These are phyloP conservation scores for Dynastes grantii DNA, from an alignment of 2,888 invertebrate species.

Conservation along the genomic window DNA sequence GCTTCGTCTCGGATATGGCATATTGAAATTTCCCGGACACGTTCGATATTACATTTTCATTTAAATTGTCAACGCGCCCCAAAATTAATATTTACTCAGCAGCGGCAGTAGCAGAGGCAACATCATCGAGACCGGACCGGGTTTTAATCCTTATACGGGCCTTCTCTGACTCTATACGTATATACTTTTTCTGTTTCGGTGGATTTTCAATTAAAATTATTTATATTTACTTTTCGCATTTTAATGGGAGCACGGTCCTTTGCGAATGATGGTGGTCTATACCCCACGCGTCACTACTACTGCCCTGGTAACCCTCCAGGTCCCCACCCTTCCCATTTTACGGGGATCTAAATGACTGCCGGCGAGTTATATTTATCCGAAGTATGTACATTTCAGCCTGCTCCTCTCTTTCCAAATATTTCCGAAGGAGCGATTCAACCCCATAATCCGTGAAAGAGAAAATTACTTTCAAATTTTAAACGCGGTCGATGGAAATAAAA, in stretches of 20 bases:
- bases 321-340: too few species aligned
- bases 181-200: conserved; percentile 31
- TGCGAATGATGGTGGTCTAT: not conserved
- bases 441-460: not conserved
- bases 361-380: too few species aligned
- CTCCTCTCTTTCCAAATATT: too few species aligned
- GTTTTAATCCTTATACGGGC: conserved; percentile 34
- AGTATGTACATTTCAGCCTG: too few species aligned
- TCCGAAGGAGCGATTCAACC: too few species aligned
- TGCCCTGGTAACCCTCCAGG: too few species aligned
- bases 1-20: conserved; percentile 30
- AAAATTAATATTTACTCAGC: conserved; percentile 42
- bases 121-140: not conserved
- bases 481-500: conserved; percentile 9
- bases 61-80: conserved; percentile 39
- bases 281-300: too few species aligned
- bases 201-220: conserved; percentile 43
- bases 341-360: too few species aligned
- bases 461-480: not conserved
- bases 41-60: conserved; percentile 45
- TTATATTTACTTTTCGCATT: conserved; percentile 42
- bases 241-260: conserved; percentile 10
- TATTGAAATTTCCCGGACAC: conserved; percentile 39
- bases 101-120: not conserved
- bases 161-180: not conserved